Base-by-base conservation (phyloP, 2,797 vertebrate species). In the Enteromius fasciolatus region DNA sequence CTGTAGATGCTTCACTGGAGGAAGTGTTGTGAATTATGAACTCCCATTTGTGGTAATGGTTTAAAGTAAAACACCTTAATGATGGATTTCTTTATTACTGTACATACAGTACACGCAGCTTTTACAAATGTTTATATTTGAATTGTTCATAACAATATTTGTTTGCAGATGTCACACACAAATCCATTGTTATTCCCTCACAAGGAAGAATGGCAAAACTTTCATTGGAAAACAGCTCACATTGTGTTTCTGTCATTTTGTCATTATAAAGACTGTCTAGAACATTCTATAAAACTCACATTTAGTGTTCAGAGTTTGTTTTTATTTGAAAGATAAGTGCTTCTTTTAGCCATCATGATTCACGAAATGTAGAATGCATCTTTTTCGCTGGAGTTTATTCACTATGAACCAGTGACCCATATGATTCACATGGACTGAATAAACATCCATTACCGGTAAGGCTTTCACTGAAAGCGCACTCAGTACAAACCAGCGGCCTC, bases 361-460 rank as follows among this genome's bases (percentile, higher is more conserved):
- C 33, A 75, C n/a, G 18, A 39, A 12, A 25, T 9, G 20, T 52
- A 59, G 23, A 61, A 61, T 46, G 5, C 57, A 1, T 1, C 23
- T 28, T 39, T 39, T 23, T 15, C 3, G 9, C 41, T 70, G 33
- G 15, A 44, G 15, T 68, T 67, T 52, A 52, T 66, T 67, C 31
- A 36, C 23, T 76, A 25, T 76, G n/a, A 76, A 44, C 39, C 66
- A 70, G 23, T 69, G 17, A 69, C 36, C 78, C 50, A 41, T 41
- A 41, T 54, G 23, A 54, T 69, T 69, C 48, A 80, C 17, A 57
- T 14, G 5, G 2, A 79, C 48, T 54, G n/a, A 79, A 54, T 41
- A 68, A 69, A 79, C 64, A 79, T 79, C 31, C 20, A 33, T 78
- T 50, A 67, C 39, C 3, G 5, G 20, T n/a, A 50, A 17, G 28